A percentile compares a stretch with the other conserved stretches of the same genome.
These are phyloP conservation scores for Desmodus rotundus DNA, from an alignment of 2,113 vertebrate genomes.

Conservation along the genomic window DNA sequence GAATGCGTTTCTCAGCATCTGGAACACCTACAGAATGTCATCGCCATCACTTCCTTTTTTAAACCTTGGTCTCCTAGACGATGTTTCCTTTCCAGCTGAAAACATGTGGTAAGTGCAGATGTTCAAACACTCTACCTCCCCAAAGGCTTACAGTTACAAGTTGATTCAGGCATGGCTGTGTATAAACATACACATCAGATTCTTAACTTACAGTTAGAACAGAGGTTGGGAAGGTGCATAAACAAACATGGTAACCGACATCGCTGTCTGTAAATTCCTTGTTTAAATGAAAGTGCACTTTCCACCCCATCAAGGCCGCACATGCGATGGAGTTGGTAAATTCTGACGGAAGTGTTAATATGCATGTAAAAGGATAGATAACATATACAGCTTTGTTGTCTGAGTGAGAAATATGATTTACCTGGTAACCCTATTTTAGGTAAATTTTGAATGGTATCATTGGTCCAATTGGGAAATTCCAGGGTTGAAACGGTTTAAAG, in stretches of 20 bases:
- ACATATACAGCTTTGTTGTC: neutral
- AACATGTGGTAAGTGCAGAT: constrained; percentile 78
- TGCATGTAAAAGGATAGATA: neutral
- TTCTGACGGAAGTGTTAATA: neutral
- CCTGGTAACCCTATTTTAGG: neutral
- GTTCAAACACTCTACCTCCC: constrained; percentile 74
- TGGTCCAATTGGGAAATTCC: neutral
- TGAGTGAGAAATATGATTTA: neutral
- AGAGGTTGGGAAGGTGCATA: constrained; percentile 29
- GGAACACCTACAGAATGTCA: constrained; percentile 21
- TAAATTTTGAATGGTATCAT: neutral
- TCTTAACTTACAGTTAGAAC: constrained; percentile 66
- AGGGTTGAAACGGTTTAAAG: neutral
- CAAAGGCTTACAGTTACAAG: constrained; percentile 71
- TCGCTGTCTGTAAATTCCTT: neutral
- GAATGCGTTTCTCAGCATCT: neutral
- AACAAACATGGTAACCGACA: constrained; percentile 31
- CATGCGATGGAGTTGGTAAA: neutral
- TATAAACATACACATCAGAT: constrained; percentile 70
- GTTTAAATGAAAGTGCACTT: constrained; percentile 28
- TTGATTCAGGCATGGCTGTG: constrained; percentile 68
- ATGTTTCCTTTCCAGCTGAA: constrained; percentile 69
- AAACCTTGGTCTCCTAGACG: constrained; percentile 56
- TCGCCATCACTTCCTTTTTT: constrained; percentile 36
- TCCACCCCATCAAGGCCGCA: neutral